These are phyloP conservation scores for Poeciliopsis prolifica DNA, from an alignment of 2,113 vertebrate species.

Conservation along the genomic window DNA sequence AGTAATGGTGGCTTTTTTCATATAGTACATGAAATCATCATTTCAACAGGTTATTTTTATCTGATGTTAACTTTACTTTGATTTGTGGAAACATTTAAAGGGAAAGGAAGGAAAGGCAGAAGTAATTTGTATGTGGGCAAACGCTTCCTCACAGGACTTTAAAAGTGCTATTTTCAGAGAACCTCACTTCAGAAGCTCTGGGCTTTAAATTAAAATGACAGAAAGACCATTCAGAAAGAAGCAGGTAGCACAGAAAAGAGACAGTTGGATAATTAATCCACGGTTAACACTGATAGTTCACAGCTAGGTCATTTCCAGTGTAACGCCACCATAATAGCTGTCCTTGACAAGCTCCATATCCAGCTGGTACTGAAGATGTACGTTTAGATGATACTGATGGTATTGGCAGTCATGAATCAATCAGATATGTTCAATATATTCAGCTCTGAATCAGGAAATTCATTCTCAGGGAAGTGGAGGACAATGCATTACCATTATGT, in stretches of 20 bases:
- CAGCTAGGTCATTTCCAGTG: constrained; percentile 50
- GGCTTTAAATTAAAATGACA: constrained; percentile 41
- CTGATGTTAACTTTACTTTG: not conserved
- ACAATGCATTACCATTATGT: constrained; percentile 48
- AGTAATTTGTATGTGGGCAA: not conserved
- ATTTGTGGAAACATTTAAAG: not conserved
- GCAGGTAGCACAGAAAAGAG: constrained; percentile 21
- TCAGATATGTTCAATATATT: constrained; percentile 49
- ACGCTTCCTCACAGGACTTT: not conserved
- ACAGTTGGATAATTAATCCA: constrained; percentile 57
- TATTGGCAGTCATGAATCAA: constrained; percentile 63
- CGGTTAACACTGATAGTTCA: constrained; percentile 60
- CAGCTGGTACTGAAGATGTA: constrained; percentile 37
- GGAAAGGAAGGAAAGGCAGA: too few relatives aligned
- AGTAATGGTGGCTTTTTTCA: constrained; percentile 7
- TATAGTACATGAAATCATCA: constrained; percentile 47
- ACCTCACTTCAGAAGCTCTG: not conserved
- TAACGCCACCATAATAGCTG: constrained; percentile 47
- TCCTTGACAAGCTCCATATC: constrained; percentile 58
- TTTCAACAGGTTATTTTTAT: not conserved
- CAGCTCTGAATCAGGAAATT: constrained; percentile 35
- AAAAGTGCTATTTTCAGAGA: not conserved
- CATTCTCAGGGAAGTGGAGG: constrained; percentile 32
- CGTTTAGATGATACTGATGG: constrained; percentile 41
- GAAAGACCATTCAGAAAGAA: constrained; percentile 4